Evolutionary conservation across 2,797 vertebrate genomes (phyloP).

Genomic region (Microctenopoma lineatum): DNA sequence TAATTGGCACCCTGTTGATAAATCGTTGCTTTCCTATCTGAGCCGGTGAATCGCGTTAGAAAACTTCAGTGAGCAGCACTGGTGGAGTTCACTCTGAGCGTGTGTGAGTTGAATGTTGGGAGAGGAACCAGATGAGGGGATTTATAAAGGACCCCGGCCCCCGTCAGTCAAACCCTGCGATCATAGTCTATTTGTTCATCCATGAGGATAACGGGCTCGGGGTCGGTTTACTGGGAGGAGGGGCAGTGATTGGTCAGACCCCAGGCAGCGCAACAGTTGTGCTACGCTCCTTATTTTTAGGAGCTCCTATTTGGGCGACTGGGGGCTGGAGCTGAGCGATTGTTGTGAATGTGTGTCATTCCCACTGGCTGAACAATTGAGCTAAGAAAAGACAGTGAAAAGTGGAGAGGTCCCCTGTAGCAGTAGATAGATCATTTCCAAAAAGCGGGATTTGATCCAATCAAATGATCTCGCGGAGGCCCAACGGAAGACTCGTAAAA

Average conservation of each 20-base stretch:
- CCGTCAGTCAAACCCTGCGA: constrained; percentile 85
- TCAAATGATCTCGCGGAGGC: background rate
- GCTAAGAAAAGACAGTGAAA: constrained; percentile 76
- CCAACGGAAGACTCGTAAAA: constrained; percentile 4
- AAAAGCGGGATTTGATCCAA: constrained; percentile 3
- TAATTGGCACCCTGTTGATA: constrained; percentile 76
- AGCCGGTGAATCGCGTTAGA: constrained; percentile 33
- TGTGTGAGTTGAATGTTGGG: constrained; percentile 73
- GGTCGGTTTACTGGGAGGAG: constrained; percentile 72
- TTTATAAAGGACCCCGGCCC: constrained; percentile 77
- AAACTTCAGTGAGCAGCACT: constrained; percentile 46
- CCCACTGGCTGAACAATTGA: constrained; percentile 61
- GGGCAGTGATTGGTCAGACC: constrained; percentile 74
- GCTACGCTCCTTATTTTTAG: constrained; percentile 85
- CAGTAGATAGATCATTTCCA: background rate
- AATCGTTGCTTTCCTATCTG: constrained; percentile 66
- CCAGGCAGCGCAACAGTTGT: constrained; percentile 69
- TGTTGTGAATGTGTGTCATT: constrained; percentile 74
- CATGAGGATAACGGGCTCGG: constrained; percentile 64
- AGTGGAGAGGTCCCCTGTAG: background rate
- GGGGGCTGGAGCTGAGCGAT: constrained; percentile 53
- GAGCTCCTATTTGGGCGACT: constrained; percentile 73
- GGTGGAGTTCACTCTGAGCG: constrained; percentile 48
- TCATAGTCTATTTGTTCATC: constrained; percentile 83
- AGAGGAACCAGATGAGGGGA: constrained; percentile 47